These are phyloP conservation scores for Numenius arquata DNA, from an alignment of 2,113 vertebrate species.

Conservation along the genomic window DNA sequence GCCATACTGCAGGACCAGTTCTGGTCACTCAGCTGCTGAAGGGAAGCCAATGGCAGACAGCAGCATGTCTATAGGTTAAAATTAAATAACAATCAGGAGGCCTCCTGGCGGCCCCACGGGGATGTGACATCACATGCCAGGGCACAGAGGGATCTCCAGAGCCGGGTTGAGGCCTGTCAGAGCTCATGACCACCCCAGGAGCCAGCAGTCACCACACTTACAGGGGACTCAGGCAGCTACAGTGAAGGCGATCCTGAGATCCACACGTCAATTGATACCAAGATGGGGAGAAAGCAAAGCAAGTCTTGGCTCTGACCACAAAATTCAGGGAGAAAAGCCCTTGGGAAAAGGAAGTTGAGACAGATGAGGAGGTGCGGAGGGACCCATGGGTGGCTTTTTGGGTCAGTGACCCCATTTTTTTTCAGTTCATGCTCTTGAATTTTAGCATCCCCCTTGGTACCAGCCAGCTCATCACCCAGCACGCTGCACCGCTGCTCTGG, in stretches of 20 bases:
- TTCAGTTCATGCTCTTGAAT: neutral
- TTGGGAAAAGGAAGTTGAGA: neutral
- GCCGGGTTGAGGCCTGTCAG: neutral
- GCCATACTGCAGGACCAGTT: neutral
- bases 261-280: neutral
- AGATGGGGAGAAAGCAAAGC: neutral
- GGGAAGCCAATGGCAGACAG: neutral
- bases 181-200: neutral
- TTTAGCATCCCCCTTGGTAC: neutral
- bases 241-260: neutral
- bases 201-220: neutral
- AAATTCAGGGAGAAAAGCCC: neutral
- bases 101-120: neutral
- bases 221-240: neutral
- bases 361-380: neutral
- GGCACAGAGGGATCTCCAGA: neutral
- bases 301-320: neutral
- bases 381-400: neutral
- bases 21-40: neutral
- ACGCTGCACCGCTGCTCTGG: fast-evolving
- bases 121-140: neutral
- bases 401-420: neutral
- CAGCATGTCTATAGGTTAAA: neutral
- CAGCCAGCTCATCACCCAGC: neutral
- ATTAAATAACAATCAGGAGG: neutral